Conservation (phyloP, 1,140 invertebrate species). For the Drosophila asahinai region DNA sequence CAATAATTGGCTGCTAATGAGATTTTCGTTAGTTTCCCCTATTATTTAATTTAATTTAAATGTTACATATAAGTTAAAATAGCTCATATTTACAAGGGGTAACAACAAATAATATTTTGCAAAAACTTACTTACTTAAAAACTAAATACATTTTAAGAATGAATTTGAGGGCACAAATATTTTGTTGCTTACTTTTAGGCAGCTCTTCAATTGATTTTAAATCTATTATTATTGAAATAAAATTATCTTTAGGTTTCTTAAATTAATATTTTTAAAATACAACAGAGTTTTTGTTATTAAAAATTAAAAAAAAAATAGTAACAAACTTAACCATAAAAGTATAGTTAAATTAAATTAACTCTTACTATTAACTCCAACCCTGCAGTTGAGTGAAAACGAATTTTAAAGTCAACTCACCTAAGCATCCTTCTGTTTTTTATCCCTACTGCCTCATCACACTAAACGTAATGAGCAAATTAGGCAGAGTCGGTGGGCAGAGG, state of each 20-base stretch:
- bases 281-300: background rate
- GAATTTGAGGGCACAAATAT: background rate
- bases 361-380: background rate
- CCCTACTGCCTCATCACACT: slow-evolving; percentile 59
- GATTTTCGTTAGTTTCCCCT: background rate
- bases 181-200: background rate
- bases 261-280: background rate
- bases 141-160: background rate
- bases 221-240: background rate
- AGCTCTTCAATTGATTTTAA: background rate
- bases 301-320: background rate
- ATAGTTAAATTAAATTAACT: background rate
- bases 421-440: slow-evolving; percentile 30
- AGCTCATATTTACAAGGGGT: too few relatives aligned
- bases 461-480: slow-evolving; percentile 69
- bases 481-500: slow-evolving; percentile 4
- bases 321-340: too few relatives aligned
- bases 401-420: background rate
- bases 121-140: background rate
- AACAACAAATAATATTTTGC: background rate
- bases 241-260: background rate
- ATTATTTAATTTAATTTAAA: background rate
- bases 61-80: background rate
- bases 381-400: slow-evolving; percentile 22
- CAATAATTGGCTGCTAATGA: background rate